Percentiles rank a stretch among this genome's conserved stretches.
Conservation (phyloP, 2,797 vertebrate genomes). For the Acipenser transmontanus region DNA sequence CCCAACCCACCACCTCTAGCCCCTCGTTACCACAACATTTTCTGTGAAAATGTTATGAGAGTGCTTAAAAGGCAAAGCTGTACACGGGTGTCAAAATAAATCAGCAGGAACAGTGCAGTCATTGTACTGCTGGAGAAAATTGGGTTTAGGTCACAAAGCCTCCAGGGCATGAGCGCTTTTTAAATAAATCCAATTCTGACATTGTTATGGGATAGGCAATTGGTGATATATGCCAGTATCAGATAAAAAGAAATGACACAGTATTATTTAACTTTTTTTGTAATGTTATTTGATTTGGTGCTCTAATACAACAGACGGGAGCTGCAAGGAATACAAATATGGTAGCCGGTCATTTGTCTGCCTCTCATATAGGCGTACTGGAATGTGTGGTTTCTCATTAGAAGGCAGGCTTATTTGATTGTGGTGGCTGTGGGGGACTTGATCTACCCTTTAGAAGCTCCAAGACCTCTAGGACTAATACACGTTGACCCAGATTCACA, state of each 20-base stretch:
- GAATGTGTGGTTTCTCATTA: constrained; percentile 1
- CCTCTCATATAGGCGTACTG: constrained; percentile 3
- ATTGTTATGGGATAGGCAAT: constrained; percentile 21
- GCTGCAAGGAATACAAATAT: constrained; percentile 27
- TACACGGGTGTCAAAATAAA: constrained; percentile 29
- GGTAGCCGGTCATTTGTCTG: constrained; percentile 12
- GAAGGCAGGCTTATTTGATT: not conserved
- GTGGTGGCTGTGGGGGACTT: not conserved
- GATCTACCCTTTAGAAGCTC: too few relatives aligned
- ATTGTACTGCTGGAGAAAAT: constrained; percentile 31
- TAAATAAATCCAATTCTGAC: constrained; percentile 40
- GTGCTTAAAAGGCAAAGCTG: constrained; percentile 24
- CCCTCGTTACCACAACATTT: too few relatives aligned
- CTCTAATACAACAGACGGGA: constrained; percentile 26
- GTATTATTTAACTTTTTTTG: constrained; percentile 13
- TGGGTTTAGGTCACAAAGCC: constrained; percentile 30
- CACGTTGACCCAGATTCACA: too few relatives aligned
- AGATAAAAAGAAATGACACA: constrained; percentile 5
- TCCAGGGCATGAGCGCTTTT: constrained; percentile 32
- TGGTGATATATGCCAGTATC: constrained; percentile 31
- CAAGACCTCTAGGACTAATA: too few relatives aligned
- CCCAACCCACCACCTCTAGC: too few relatives aligned
- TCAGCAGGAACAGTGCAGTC: constrained; percentile 29
- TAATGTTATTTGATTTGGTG: constrained; percentile 34
- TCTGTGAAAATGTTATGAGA: constrained; percentile 6